Evolutionary conservation across 2,113 vertebrate species (phyloP), one percentile per base, ranked within the genome.

Genomic region (Holacanthus passer): DNA sequence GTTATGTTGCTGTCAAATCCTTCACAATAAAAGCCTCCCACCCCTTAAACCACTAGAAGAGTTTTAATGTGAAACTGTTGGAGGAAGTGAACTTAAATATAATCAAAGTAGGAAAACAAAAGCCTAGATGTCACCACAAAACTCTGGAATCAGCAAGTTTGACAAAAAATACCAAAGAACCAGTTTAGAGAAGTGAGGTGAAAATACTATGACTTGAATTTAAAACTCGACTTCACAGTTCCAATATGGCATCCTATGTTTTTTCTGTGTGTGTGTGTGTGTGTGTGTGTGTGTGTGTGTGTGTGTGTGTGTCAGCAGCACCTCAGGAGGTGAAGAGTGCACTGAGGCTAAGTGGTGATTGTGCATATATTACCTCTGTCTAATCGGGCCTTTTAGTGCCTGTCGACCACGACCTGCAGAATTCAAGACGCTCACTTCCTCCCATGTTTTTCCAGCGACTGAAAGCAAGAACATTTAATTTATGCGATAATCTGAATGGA

Each of bases 331-430:
- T 53, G 29, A 41, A 76, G 43, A 50, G 66, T 82, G 62, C 65
- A 52, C 48, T 29, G 52, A 75, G 53, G 59, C 63, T 83, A 72
- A 43, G 68, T 67, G 14, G 45, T 48, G 50, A 48, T 41, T 69
- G 47, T 67, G 27, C 29, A 74, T 66, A 58, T 31, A 73, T 87
- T 65, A 69, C 31, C 55, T 65, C 17, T 43, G 19, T 11, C 11
- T 64, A 69, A 73, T 73, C 50, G 56, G 55, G 29, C 12, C 69
- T 81, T 77, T 89, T 74, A 82, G 77, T 64, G 41, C 27, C 43
- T 17, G 32, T 60, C 31, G 67, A 31, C 39, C 3, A 24, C 47
- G 19, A 67, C 53, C 79, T 41, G 41, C 24, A 32, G 53, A n/a
- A 60, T 52, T 43, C 17, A 60, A 59, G 31, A 27, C 37, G 5